Conservation (phyloP, 2,113 vertebrate genomes). For the Phalacrocorax brasilianus region DNA sequence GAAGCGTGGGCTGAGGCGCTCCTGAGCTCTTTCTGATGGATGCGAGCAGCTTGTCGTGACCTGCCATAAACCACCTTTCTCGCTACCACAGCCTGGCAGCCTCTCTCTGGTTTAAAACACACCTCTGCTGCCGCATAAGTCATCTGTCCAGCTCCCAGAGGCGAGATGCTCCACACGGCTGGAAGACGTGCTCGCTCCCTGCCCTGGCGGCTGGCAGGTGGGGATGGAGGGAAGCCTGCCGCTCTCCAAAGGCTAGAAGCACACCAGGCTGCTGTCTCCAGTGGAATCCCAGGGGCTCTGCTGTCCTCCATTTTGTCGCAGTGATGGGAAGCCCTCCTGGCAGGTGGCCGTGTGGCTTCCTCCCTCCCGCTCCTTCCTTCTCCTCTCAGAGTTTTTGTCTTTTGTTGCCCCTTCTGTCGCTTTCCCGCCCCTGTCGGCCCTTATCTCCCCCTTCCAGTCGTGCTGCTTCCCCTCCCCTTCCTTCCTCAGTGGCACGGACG, state of each 20-base stretch:
- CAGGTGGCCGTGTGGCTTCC: neutral
- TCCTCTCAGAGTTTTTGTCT: neutral
- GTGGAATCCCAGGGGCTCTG: neutral
- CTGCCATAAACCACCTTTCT: neutral
- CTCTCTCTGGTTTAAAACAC: too few species aligned
- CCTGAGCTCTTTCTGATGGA: neutral
- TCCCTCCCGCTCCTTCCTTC: neutral
- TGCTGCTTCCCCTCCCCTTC: neutral
- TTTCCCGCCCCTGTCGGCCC: neutral
- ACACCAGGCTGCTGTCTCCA: neutral
- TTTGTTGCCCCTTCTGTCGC: neutral
- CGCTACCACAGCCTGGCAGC: too few species aligned
- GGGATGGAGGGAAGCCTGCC: too few species aligned
- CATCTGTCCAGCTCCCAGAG: neutral
- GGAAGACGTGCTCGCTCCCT: accelerated
- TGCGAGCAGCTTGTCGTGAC: neutral
- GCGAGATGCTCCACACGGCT: neutral
- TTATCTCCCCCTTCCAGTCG: neutral
- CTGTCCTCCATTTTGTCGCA: conserved; percentile 43
- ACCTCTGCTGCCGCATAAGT: neutral
- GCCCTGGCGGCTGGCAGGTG: neutral
- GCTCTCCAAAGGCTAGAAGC: neutral
- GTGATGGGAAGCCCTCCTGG: neutral
- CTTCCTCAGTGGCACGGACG: neutral
- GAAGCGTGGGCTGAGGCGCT: neutral